Conservation (phyloP, 2,797 vertebrate species). For the Microtus agrestis region DNA sequence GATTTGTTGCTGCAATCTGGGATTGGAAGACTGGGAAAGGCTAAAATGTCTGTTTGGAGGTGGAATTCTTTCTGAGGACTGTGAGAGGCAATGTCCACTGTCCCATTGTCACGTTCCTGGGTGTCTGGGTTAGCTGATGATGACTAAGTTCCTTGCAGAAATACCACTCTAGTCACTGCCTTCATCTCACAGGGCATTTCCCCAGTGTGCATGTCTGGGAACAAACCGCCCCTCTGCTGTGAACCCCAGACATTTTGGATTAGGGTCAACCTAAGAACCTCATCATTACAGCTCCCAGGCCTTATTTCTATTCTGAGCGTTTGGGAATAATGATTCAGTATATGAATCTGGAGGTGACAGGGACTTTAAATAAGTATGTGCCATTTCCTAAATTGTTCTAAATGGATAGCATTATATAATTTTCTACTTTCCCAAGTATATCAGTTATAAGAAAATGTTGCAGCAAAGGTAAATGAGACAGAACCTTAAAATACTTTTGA, state of each 20-base stretch:
- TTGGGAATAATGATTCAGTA: not conserved
- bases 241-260: not conserved
- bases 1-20: not conserved
- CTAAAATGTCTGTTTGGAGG: not conserved
- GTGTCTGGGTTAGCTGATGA: not conserved
- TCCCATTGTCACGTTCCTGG: not conserved
- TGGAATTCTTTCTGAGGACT: not conserved
- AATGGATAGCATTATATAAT: not conserved
- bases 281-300: not conserved
- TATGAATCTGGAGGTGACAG: not conserved
- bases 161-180: not conserved
- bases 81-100: not conserved
- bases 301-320: not conserved
- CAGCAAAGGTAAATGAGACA: not conserved
- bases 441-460: not conserved
- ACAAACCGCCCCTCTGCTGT: not conserved
- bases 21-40: not conserved
- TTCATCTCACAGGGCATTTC: not conserved
- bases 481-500: conserved; percentile 56
- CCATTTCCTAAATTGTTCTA: not conserved
- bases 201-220: not conserved
- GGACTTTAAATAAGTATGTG: not conserved
- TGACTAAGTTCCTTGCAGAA: not conserved
- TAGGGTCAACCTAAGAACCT: not conserved
- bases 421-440: not conserved